Base-by-base conservation (phyloP, 2,113 vertebrate genomes). In the Aptenodytes patagonicus region DNA sequence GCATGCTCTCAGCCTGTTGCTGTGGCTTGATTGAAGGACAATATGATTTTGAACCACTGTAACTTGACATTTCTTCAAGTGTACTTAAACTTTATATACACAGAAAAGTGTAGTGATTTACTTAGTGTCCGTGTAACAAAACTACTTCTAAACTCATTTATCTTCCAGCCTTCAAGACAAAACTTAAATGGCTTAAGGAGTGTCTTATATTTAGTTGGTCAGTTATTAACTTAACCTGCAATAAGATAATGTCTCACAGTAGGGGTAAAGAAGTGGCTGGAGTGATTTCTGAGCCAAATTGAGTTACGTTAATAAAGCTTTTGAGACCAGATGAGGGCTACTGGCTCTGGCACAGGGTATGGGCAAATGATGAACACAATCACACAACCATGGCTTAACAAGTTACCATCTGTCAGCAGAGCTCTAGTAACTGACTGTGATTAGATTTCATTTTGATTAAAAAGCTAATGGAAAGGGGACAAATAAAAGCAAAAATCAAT, bases 361-460 rank as follows among this genome's bases (percentile, higher is more conserved):
- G 36, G 73, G 78, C 49, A 87, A 69, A 61, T 19, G 38, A 87
- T 68, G 49, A 85, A 82, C 84, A 80, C 36, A 69, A 13, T 85
- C 84, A 82, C 54, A 65, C 49, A 90, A 40, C 54, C 55, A 60
- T 60, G 52, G 69, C 73, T 91, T 84, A 94, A 79, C 36, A 90
- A 78, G 93, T 89, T 87, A 89, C 87, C 81, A 57, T 94, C 94
- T 95, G 91, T 89, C 89, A 95, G 78, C 47, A 9, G 9, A 89
- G 64, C 76, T 71, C 71, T 78, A 38, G 61, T 87, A 78, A 78
- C 62, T 40, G 52, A 26, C 62, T 79, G 51, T 52, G 84, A 89
- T 96, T 93, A 87, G 70, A 87, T 96, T 91, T 94, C 21, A 49
- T 95, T 93, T 91, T 83, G 78, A 91, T 85, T 95, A 91, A 87